Evolutionary conservation across 2,797 vertebrate genomes (phyloP).

Genomic region (Xyrichtys novacula): DNA sequence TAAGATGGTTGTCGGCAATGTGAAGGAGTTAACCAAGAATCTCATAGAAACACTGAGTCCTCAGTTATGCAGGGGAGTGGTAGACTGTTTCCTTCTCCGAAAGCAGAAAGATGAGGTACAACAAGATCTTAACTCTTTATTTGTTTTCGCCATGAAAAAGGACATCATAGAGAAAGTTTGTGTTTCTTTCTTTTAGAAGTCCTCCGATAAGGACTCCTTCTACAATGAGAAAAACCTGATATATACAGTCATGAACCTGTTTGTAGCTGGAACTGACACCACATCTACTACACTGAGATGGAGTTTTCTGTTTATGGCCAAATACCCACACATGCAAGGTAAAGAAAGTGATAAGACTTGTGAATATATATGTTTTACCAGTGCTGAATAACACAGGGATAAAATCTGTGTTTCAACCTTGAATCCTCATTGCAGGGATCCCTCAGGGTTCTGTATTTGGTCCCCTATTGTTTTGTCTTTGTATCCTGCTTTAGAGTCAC

Average conservation of each 20-base stretch:
- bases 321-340: slow-evolving; percentile 81
- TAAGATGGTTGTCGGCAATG: accelerated
- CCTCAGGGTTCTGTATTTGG: too few species aligned
- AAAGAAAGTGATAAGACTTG: too few species aligned
- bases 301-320: slow-evolving; percentile 79
- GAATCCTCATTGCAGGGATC: too few species aligned
- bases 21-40: slow-evolving; percentile 34
- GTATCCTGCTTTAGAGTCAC: too few species aligned
- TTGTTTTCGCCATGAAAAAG: accelerated
- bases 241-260: slow-evolving; percentile 65
- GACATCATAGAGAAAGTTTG: neutral
- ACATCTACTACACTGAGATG: slow-evolving; percentile 76
- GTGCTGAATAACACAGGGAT: too few species aligned
- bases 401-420: too few species aligned
- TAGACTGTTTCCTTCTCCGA: slow-evolving; percentile 71
- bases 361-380: too few species aligned
- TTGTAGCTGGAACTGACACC: slow-evolving; percentile 81
- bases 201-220: slow-evolving; percentile 23
- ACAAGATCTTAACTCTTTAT: too few species aligned
- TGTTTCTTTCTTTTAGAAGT: slow-evolving; percentile 44
- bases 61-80: slow-evolving; percentile 55
- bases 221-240: slow-evolving; percentile 70
- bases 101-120: slow-evolving; percentile 64
- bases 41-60: slow-evolving; percentile 67
- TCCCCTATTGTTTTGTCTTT: too few species aligned